Evolutionary conservation across 2,888 invertebrate species (phyloP).

Genomic region (Cataglyphis rosenhaueri): DNA sequence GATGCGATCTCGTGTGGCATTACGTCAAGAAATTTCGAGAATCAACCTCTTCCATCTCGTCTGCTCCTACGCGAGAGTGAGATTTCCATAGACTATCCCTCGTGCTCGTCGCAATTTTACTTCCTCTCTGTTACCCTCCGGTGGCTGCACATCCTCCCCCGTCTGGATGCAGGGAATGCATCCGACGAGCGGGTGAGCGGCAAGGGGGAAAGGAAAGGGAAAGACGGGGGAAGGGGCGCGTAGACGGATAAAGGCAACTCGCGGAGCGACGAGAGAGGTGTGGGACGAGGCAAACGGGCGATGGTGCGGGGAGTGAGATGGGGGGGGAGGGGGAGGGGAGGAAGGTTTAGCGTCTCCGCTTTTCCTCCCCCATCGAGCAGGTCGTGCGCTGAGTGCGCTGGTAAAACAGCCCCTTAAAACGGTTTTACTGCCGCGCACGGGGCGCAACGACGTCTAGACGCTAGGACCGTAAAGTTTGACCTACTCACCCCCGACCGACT

Average conservation of each 20-base stretch:
- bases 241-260: constrained; percentile 57
- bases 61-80: constrained; percentile 47
- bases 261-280: constrained; percentile 7
- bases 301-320: not conserved
- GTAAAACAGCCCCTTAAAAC: constrained; percentile 85
- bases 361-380: constrained; percentile 72
- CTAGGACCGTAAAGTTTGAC: constrained; percentile 85
- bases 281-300: constrained; percentile 13
- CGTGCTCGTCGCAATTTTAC: constrained; percentile 61
- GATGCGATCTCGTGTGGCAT: constrained; percentile 14
- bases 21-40: constrained; percentile 45
- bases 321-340: constrained; percentile 14
- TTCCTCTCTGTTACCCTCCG: constrained; percentile 51
- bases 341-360: constrained; percentile 53
- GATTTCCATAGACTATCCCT: constrained; percentile 70
- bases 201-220: constrained; percentile 30
- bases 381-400: constrained; percentile 83
- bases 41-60: constrained; percentile 42
- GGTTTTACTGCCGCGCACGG: constrained; percentile 85
- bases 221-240: constrained; percentile 44
- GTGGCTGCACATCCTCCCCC: constrained; percentile 43
- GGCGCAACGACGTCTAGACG: constrained; percentile 85
- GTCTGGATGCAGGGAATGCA: constrained; percentile 52
- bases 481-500: constrained; percentile 83
- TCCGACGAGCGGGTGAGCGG: constrained; percentile 49